A percentile compares a stretch with the other conserved stretches of the same genome.
Evolutionary conservation across 2,888 invertebrate genomes (phyloP).

Genomic region (Phortica magna): DNA sequence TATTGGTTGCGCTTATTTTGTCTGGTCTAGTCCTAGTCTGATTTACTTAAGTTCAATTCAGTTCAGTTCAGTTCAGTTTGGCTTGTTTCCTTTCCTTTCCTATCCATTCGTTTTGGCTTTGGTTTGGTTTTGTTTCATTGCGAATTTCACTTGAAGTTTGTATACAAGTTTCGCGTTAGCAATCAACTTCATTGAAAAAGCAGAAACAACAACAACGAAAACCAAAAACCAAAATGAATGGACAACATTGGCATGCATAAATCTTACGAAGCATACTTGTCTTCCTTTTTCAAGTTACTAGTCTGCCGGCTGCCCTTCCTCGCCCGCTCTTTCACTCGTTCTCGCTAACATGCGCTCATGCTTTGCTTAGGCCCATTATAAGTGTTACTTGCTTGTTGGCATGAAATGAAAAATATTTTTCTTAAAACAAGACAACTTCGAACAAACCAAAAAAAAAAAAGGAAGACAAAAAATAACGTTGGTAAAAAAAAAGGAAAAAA

Average conservation of each 20-base stretch:
- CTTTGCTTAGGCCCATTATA: background rate
- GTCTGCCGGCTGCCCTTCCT: background rate
- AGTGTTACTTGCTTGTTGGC: background rate
- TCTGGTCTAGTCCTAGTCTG: conserved; percentile 32
- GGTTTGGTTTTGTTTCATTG: background rate
- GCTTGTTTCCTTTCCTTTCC: too few species aligned
- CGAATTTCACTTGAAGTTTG: background rate
- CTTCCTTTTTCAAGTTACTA: too few species aligned
- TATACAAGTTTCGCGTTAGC: background rate
- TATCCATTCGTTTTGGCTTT: conserved; percentile 39
- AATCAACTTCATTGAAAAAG: background rate
- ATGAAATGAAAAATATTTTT: background rate
- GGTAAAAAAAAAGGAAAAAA: background rate
- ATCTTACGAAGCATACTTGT: background rate
- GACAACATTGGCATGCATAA: background rate
- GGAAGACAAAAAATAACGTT: background rate
- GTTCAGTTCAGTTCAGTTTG: background rate
- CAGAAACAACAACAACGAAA: background rate
- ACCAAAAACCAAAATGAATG: background rate
- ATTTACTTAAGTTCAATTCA: conserved; percentile 31
- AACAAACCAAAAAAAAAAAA: background rate
- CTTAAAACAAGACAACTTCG: background rate
- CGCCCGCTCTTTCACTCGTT: background rate
- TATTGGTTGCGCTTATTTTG: conserved; percentile 39
- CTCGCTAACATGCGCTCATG: background rate